A percentile compares a stretch with the other conserved stretches of the same genome.
These are phyloP conservation scores for Heliothis virescens DNA, from an alignment of 1,140 invertebrate genomes.

Conservation along the genomic window DNA sequence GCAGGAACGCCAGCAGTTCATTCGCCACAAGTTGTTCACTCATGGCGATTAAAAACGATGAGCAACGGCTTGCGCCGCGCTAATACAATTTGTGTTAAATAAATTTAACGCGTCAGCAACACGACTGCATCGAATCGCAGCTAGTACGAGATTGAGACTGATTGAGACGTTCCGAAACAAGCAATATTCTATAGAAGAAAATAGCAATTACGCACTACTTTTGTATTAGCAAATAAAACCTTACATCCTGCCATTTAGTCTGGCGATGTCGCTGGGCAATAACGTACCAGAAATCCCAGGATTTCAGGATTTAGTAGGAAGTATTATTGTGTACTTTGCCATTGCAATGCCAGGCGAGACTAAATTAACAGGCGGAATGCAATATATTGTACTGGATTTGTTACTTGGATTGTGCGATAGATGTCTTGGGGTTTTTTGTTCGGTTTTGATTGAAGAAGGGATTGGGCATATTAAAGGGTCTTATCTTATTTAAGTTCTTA, in stretches of 20 bases:
- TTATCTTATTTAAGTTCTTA: no score
- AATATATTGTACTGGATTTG: constrained; percentile 63
- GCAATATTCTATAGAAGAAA: constrained; percentile 42
- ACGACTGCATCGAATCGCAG: no score
- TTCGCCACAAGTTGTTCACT: no score
- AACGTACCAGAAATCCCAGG: constrained; percentile 75
- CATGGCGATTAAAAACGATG: no score
- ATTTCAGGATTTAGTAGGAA: constrained; percentile 65
- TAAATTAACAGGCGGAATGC: constrained; percentile 73
- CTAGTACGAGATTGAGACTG: no score
- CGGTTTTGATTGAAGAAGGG: neutral
- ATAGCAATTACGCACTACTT: constrained; percentile 51
- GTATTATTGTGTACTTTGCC: constrained; percentile 66
- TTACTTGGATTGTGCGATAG: constrained; percentile 49
- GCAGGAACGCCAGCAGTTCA: no score
- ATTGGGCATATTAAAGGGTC: no score
- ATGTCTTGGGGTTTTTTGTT: constrained; percentile 41
- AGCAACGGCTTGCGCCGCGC: no score
- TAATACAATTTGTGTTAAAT: no score
- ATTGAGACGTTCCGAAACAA: constrained; percentile 15
- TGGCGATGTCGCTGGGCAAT: constrained; percentile 68
- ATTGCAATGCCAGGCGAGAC: constrained; percentile 57
- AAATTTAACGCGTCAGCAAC: no score
- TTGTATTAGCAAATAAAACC: constrained; percentile 67
- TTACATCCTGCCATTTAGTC: constrained; percentile 58